phyloP scores from a whole-genome alignment of 1,140 invertebrate species.

The Heliconius congener region DNA sequence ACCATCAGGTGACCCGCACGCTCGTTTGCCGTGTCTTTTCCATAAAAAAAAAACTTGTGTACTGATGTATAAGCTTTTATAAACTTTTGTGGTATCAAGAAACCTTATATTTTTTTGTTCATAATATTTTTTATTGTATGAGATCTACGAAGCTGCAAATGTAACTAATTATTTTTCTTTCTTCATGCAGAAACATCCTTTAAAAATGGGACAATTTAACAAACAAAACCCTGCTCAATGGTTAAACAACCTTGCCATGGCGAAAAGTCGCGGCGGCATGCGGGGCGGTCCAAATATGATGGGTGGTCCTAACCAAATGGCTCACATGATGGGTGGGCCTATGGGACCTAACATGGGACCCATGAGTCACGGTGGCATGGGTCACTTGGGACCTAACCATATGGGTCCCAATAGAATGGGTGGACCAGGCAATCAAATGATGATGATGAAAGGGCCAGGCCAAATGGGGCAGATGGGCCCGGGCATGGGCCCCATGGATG shows the following conservation, averaged over 20 bases:
- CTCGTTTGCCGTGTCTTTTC: too few relatives aligned
- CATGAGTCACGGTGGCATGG: conserved; percentile 79
- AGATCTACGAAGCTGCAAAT: too few relatives aligned
- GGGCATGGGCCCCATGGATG: conserved; percentile 79
- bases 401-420: conserved; percentile 75
- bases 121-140: neutral
- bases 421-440: conserved; percentile 73
- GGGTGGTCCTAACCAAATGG: conserved; percentile 75
- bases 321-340: conserved; percentile 76
- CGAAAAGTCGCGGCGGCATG: conserved; percentile 86
- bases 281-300: conserved; percentile 80
- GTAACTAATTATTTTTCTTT: neutral
- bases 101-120: too few relatives aligned
- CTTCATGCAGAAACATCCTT: conserved; percentile 89
- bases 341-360: conserved; percentile 78
- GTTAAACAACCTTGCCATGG: conserved; percentile 89
- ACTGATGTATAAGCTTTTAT: too few relatives aligned
- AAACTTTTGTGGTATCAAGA: too few relatives aligned
- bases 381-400: conserved; percentile 80
- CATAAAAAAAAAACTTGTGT: too few relatives aligned
- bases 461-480: conserved; percentile 77
- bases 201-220: conserved; percentile 93
- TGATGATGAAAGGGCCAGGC: conserved; percentile 78
- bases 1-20: too few relatives aligned
- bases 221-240: conserved; percentile 91